phyloP scores from a whole-genome alignment of 1,140 invertebrate species.

The Ceratina calcarata region DNA sequence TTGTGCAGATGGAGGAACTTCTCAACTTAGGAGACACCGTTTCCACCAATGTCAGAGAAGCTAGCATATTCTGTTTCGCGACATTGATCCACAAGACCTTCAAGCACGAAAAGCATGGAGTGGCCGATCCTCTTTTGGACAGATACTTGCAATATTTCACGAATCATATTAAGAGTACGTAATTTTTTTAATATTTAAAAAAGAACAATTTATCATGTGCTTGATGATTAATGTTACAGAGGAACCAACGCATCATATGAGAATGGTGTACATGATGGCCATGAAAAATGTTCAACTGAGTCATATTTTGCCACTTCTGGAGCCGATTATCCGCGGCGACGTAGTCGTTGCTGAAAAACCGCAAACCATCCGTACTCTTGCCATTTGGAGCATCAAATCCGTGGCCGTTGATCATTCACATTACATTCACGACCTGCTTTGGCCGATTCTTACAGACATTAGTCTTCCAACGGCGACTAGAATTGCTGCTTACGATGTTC shows the following conservation, averaged over 20 bases:
- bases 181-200: neutral
- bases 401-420: slow-evolving; percentile 60
- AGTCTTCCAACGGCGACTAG: slow-evolving; percentile 69
- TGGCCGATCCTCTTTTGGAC: slow-evolving; percentile 7
- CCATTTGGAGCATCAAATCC: slow-evolving; percentile 68
- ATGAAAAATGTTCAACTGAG: slow-evolving; percentile 67
- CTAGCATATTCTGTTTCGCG: slow-evolving; percentile 74
- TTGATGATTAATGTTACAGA: slow-evolving; percentile 45
- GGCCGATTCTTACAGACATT: slow-evolving; percentile 75
- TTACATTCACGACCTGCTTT: slow-evolving; percentile 69
- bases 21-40: slow-evolving; percentile 57
- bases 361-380: slow-evolving; percentile 68
- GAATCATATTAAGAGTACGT: slow-evolving; percentile 64
- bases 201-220: neutral
- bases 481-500: slow-evolving; percentile 71
- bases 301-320: slow-evolving; percentile 59
- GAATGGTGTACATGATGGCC: slow-evolving; percentile 69
- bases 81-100: slow-evolving; percentile 73
- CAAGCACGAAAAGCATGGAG: slow-evolving; percentile 42
- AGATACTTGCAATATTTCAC: slow-evolving; percentile 63
- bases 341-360: slow-evolving; percentile 52
- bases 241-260: slow-evolving; percentile 62
- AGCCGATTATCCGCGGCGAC: slow-evolving; percentile 65
- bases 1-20: slow-evolving; percentile 72
- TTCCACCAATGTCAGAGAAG: slow-evolving; percentile 61